Conservation (phyloP, 1,140 invertebrate genomes). For the Heliconius congener region DNA sequence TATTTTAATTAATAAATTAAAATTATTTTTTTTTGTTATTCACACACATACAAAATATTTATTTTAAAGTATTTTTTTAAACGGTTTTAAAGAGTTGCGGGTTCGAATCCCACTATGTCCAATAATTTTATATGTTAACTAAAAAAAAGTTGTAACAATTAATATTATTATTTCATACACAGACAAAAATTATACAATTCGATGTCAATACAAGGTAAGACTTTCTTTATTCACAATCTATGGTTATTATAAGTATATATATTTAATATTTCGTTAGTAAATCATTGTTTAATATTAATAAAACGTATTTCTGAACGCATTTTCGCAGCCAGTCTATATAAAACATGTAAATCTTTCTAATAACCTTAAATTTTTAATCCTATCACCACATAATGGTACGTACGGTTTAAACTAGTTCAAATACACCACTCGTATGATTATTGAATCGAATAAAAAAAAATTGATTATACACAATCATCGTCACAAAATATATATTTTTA, state of each 20-base stretch:
- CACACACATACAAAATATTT: no score
- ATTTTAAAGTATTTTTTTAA: no score
- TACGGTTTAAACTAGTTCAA: conserved; percentile 15
- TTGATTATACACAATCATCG: conserved; percentile 18
- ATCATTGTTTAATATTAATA: neutral
- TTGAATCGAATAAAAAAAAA: conserved; percentile 15
- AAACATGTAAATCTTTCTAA: neutral
- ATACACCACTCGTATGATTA: conserved; percentile 25
- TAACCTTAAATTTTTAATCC: conserved; percentile 28
- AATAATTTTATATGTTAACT: no score
- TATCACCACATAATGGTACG: conserved; percentile 32
- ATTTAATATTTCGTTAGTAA: neutral
- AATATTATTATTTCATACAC: no score
- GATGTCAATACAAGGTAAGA: neutral
- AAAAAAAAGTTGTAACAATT: no score
- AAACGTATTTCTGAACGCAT: conserved; percentile 24
- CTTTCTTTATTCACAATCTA: neutral
- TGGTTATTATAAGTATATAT: neutral
- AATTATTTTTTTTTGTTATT: no score
- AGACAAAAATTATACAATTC: neutral
- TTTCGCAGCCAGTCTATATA: conserved; percentile 19
- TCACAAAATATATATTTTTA: conserved; percentile 19
- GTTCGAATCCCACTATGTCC: no score
- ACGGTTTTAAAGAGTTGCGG: no score
- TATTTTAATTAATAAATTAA: no score